Evolutionary conservation across 1,140 invertebrate genomes (phyloP), one percentile per base, ranked within the genome.

Genomic region (Drosophila auraria): DNA sequence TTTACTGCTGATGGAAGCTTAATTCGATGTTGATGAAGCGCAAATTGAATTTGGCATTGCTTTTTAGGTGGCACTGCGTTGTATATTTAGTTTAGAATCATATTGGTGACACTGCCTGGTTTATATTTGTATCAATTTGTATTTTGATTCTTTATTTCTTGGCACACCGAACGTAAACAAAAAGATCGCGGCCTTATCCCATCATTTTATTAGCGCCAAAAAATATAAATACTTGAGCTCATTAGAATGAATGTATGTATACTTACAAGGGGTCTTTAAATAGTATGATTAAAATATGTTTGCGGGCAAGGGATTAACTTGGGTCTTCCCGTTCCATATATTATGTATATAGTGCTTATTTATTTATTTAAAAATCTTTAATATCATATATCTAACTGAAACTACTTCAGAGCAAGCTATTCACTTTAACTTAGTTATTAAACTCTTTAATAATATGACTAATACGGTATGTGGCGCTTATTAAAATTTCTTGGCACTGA

Each of bases 21-120:
- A 60, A 72, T 72, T 33, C 17, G 17, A 60, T 51, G 50, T 72
- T 51, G 27, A 57, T 72, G 44, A 50, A 58, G 69, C 27, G 12
- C 20, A 50, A 51, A 60, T n/a, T 36, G 45, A 25, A 60, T 30
- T 23, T 23, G 15, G 14, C 45, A 38, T 23, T 15, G 38, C n/a
- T 30, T 49, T 38, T 23, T 23, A 23, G 23, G 20, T 42, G 5
- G 5, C 15, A 2, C 40, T 0, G 40, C 4, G 15, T 25, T 56
- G 7, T 40, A 20, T 5, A 4, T 56, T 53, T 51, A 20, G 36
- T 59, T 64, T 12, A 17, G 36, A 5, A n/a, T 25, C 20, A 5
- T 23, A n/a, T 54, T 6, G 11, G 30, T 38, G 14, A 5, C 27
- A 38, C 23, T 42, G 5, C 6, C 11, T 3, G 2, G 3, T 11